A percentile compares a stretch with the other conserved stretches of the same genome.
phyloP scores from a whole-genome alignment of 2,888 invertebrate species.

The Urechis unicinctus region DNA sequence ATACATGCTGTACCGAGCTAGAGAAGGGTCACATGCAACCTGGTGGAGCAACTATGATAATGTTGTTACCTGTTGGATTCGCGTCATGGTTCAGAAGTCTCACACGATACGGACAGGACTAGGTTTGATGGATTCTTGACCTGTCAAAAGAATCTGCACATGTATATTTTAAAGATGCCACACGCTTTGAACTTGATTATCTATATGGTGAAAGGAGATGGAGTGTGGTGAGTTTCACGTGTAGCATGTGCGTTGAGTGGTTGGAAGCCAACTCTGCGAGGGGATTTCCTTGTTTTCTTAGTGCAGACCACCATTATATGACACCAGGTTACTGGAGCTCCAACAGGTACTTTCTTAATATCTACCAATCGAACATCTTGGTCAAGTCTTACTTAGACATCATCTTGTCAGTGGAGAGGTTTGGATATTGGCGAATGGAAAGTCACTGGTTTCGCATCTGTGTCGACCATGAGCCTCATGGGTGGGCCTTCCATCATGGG shows the following conservation, averaged over 20 bases:
- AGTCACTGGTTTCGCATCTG: too few relatives aligned
- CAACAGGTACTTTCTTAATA: conserved; percentile 13
- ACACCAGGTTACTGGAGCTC: conserved; percentile 12
- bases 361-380: conserved; percentile 16
- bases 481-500: conserved; percentile 16
- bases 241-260: conserved; percentile 22
- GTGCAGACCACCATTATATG: conserved; percentile 13
- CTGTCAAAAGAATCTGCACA: too few relatives aligned
- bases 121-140: too few relatives aligned
- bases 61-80: too few relatives aligned
- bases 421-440: conserved; percentile 14
- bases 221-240: conserved; percentile 24
- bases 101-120: too few relatives aligned
- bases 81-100: too few relatives aligned
- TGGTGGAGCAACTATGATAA: too few relatives aligned
- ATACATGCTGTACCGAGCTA: too few relatives aligned
- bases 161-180: too few relatives aligned
- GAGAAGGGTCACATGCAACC: too few relatives aligned
- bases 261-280: conserved; percentile 27
- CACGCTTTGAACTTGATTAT: too few relatives aligned
- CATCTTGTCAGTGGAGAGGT: conserved; percentile 15
- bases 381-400: conserved; percentile 15
- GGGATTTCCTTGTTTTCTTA: conserved; percentile 22
- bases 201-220: conserved; percentile 24
- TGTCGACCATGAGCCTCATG: too few relatives aligned